Evolutionary conservation across 1,140 invertebrate species (phyloP), one percentile per base, ranked within the genome.

Genomic region (Drosophila sulfurigaster): DNA sequence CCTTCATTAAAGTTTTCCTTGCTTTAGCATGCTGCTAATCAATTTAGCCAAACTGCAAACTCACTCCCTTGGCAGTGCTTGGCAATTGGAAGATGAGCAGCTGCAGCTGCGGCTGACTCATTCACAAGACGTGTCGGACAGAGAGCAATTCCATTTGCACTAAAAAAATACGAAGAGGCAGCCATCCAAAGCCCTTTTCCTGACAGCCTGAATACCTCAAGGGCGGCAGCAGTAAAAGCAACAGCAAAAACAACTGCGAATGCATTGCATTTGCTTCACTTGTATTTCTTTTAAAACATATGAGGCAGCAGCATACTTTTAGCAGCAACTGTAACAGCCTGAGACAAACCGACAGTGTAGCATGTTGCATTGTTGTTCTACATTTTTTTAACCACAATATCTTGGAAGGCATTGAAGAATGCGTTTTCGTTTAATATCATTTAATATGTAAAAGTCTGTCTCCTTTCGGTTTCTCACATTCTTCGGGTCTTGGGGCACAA

Each of bases 111-210:
- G 13, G 3, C 20, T 25, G 20, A 4, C 20, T 25, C 20, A 25
- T 25, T 35, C 32, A 10, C 32, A 54, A 65, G 49, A 65, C 49
- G 30, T 66, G 51, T 32, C 46, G 56, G 52, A 38, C 67, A 59
- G 72, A 83, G 76, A 77, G 81, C 81, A 83, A 82, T 83, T 83
- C 77, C 72, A 83, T 70, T 83, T 79, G 62, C 25, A 46, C 30
- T 56, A 41, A 16, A 63, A 63, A 58, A 63, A 11, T 8, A 25
- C 63, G 20, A 64, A 16, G 25, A 20, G 15, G 35, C 32, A 59
- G 57, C 16, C n/a, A 25, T 46, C 11, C 25, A 13, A 11, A 38
- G 10, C 10, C 16, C 35, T 54, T 35, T 5, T 41, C 8, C 54
- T 57, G 54, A 25, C 54, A 57, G 65, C 13, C 41, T 13, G 28